Percentiles rank a stretch among this genome's conserved stretches.
Conservation (phyloP, 2,113 vertebrate species). For the Cardinalis cardinalis region DNA sequence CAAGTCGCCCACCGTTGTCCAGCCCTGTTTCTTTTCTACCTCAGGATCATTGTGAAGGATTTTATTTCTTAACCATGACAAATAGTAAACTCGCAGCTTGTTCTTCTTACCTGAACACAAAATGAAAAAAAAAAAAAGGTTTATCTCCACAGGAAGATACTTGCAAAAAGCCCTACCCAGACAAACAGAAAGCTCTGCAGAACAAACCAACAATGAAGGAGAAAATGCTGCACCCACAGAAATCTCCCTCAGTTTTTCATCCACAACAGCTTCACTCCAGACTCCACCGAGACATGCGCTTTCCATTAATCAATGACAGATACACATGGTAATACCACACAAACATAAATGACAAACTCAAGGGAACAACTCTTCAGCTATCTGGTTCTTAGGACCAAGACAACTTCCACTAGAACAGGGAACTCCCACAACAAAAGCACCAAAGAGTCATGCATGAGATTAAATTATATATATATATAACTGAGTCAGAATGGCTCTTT, state of each 20-base stretch:
- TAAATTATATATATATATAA: rapidly evolving
- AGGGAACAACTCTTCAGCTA: not conserved
- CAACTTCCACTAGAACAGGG: not conserved
- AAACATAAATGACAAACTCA: not conserved
- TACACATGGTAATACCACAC: not conserved
- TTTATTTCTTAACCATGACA: constrained; percentile 99
- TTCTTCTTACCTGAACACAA: constrained; percentile 91
- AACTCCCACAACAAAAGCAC: not conserved
- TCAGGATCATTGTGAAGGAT: constrained; percentile 98
- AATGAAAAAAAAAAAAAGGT: not conserved
- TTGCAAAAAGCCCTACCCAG: not conserved
- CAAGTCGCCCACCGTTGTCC: constrained; percentile 94
- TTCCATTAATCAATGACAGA: not conserved
- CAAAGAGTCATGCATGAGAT: not conserved
- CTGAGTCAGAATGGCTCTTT: not conserved
- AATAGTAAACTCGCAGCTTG: constrained; percentile 95
- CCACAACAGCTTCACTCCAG: not conserved
- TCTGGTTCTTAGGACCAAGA: not conserved
- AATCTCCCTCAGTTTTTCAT: not conserved
- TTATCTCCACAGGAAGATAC: not conserved
- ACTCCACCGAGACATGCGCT: not conserved
- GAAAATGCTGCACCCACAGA: not conserved
- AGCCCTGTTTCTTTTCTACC: constrained; percentile 98
- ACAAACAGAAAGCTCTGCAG: not conserved
- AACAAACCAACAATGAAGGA: not conserved